Percentiles rank a stretch among this genome's conserved stretches.
Evolutionary conservation across 2,113 vertebrate genomes (phyloP).

Genomic region (Cairina moschata): DNA sequence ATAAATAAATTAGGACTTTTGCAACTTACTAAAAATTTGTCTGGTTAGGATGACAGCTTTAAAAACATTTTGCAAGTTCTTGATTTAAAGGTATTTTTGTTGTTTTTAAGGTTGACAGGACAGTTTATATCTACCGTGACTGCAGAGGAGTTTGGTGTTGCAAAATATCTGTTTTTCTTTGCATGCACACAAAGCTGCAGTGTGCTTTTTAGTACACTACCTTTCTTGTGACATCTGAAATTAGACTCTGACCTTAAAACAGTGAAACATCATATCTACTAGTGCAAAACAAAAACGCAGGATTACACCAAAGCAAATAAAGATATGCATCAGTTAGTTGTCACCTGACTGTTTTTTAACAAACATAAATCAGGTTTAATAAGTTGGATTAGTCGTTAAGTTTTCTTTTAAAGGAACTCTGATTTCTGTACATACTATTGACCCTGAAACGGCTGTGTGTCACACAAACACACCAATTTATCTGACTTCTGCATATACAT

Average conservation of each 20-base stretch:
- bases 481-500: not conserved
- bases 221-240: constrained; percentile 37
- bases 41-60: not conserved
- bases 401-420: not conserved
- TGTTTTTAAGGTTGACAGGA: not conserved
- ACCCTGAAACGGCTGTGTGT: not conserved
- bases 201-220: not conserved
- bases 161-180: constrained; percentile 35
- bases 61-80: not conserved
- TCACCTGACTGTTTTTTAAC: constrained; percentile 63
- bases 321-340: constrained; percentile 51
- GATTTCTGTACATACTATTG: constrained; percentile 2
- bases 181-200: constrained; percentile 25
- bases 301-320: constrained; percentile 70
- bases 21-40: not conserved
- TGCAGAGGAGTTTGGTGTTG: not conserved
- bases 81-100: not conserved
- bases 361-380: constrained; percentile 63
- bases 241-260: constrained; percentile 65
- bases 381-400: not conserved
- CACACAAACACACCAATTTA: not conserved
- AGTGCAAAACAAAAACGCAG: constrained; percentile 55
- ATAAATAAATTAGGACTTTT: not conserved
- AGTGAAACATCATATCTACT: not conserved
- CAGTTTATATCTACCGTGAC: not conserved